These are phyloP conservation scores for Phacellophora camtschatica DNA, from an alignment of 30 jellyfish, hydroid and myxozoan species.

Conservation along the genomic window DNA sequence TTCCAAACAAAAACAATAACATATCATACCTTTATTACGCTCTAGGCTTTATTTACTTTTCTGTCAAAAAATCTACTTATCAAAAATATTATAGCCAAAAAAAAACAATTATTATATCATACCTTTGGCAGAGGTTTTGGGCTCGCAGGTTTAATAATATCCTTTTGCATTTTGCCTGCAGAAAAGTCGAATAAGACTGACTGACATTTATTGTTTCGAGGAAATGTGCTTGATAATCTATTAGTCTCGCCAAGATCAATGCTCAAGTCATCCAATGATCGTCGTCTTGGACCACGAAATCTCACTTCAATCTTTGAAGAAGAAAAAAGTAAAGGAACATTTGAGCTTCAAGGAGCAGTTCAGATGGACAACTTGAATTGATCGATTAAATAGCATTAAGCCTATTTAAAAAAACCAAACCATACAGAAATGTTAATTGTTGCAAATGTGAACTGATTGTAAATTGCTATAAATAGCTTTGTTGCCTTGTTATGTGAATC, in stretches of 20 bases:
- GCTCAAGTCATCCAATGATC: constrained; percentile 82
- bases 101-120: neutral
- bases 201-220: constrained; percentile 75
- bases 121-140: constrained; percentile 64
- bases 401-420: neutral
- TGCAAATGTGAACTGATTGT: neutral
- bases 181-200: constrained; percentile 70
- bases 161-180: constrained; percentile 38
- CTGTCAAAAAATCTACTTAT: too few species aligned
- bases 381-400: too few species aligned
- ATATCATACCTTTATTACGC: too few species aligned
- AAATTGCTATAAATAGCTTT: too few species aligned
- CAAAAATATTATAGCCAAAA: neutral
- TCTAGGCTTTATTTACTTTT: too few species aligned
- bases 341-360: too few species aligned
- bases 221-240: constrained; percentile 52
- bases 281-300: constrained; percentile 65
- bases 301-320: constrained; percentile 52
- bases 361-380: too few species aligned
- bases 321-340: too few species aligned
- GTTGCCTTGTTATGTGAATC: too few species aligned
- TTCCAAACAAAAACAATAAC: too few species aligned
- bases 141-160: neutral
- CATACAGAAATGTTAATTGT: neutral
- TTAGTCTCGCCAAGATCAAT: constrained; percentile 55